Percentiles rank a stretch among this genome's conserved stretches.
These are phyloP conservation scores for Tetragonisca angustula DNA, from an alignment of 2,888 invertebrate species.

Conservation along the genomic window DNA sequence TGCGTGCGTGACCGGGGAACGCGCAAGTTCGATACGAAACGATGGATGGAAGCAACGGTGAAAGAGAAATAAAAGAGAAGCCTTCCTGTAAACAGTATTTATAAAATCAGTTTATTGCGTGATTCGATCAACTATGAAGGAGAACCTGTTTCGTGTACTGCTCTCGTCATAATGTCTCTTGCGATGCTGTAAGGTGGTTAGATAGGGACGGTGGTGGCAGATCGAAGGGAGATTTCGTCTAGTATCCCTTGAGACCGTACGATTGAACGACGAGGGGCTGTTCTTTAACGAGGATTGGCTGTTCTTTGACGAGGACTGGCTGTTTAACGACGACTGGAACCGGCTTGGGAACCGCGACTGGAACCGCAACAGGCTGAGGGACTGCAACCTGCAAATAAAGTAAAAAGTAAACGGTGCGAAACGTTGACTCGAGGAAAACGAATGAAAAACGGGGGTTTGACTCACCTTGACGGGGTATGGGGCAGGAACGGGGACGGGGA, in stretches of 20 bases:
- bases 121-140: slow-evolving; percentile 70
- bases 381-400: slow-evolving; percentile 81
- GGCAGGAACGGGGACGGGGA: slow-evolving; percentile 85
- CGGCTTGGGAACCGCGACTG: slow-evolving; percentile 84
- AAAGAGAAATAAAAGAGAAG: background rate
- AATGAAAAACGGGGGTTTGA: background rate
- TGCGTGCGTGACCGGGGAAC: background rate
- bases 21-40: background rate
- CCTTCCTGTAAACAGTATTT: slow-evolving; percentile 77
- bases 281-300: slow-evolving; percentile 79
- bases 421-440: background rate
- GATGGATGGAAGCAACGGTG: background rate
- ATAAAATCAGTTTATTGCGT: slow-evolving; percentile 79
- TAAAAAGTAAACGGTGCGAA: background rate
- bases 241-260: slow-evolving; percentile 49
- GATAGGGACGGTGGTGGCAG: slow-evolving; percentile 38
- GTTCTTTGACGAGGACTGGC: slow-evolving; percentile 85
- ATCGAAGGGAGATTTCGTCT: slow-evolving; percentile 50
- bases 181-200: slow-evolving; percentile 60
- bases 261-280: no score
- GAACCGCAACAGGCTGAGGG: slow-evolving; percentile 68
- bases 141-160: slow-evolving; percentile 71
- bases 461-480: slow-evolving; percentile 85
- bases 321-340: slow-evolving; percentile 85
- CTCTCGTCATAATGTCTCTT: slow-evolving; percentile 71